Evolutionary conservation across 2,888 invertebrate species (phyloP).

Genomic region (Troides helena): DNA sequence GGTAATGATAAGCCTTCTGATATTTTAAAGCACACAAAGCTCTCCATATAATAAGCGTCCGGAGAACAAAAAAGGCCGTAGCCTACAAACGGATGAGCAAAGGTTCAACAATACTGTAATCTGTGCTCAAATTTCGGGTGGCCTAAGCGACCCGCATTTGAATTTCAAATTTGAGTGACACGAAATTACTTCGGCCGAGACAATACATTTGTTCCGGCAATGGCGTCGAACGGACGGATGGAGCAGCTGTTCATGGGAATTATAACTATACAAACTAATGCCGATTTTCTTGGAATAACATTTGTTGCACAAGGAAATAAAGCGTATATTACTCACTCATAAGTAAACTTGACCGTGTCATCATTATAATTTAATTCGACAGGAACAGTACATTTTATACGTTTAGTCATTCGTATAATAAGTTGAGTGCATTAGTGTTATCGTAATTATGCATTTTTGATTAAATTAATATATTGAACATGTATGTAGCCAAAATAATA

Average conservation of each 20-base stretch:
- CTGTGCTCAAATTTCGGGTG: conserved; percentile 43
- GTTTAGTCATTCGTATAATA: too few relatives aligned
- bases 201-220: conserved; percentile 40
- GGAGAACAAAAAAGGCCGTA: conserved; percentile 10
- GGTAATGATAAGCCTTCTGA: too few relatives aligned
- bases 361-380: too few relatives aligned
- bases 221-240: conserved; percentile 33
- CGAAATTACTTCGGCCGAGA: conserved; percentile 47
- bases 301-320: conserved; percentile 27
- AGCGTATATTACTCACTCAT: conserved; percentile 7
- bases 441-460: too few relatives aligned
- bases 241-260: conserved; percentile 11
- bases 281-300: conserved; percentile 35
- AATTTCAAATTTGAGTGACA: conserved; percentile 67
- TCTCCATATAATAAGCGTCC: not conserved
- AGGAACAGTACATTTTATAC: too few relatives aligned
- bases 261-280: conserved; percentile 5
- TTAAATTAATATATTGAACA: too few relatives aligned
- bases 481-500: too few relatives aligned
- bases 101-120: conserved; percentile 39
- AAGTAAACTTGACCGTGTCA: not conserved
- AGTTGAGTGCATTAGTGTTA: too few relatives aligned
- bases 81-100: conserved; percentile 26
- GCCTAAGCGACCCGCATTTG: conserved; percentile 45
- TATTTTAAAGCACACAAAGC: too few relatives aligned